These are phyloP conservation scores for Mormyrus lacerda DNA, from an alignment of 2,113 vertebrate genomes.

Conservation along the genomic window DNA sequence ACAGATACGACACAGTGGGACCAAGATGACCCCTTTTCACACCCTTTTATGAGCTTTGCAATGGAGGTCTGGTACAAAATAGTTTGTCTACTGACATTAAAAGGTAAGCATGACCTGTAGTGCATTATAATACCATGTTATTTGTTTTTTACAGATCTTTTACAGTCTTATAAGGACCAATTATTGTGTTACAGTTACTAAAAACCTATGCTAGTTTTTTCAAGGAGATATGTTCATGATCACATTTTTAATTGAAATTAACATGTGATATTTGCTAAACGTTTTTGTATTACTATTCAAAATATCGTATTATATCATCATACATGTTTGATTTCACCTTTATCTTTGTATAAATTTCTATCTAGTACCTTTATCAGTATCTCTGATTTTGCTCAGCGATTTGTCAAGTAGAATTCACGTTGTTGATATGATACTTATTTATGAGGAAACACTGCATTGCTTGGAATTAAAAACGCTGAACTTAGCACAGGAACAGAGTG, in stretches of 20 bases:
- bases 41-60: neutral
- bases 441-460: neutral
- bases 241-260: neutral
- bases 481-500: neutral
- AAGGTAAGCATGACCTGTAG: constrained; percentile 38
- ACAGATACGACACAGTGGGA: constrained; percentile 29
- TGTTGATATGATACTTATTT: neutral
- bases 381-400: neutral
- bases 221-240: neutral
- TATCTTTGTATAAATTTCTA: neutral
- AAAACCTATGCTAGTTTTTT: neutral
- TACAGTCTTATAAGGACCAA: neutral
- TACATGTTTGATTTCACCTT: neutral
- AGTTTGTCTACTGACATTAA: constrained; percentile 27
- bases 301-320: neutral
- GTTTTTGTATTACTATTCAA: neutral
- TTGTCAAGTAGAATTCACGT: neutral
- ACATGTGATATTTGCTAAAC: neutral
- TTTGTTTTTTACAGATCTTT: neutral
- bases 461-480: neutral
- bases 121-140: neutral
- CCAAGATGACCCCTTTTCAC: constrained; percentile 14
- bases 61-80: constrained; percentile 34
- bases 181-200: neutral
- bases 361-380: neutral